Evolutionary conservation across 2,797 vertebrate species (phyloP).

Genomic region (Clarias platycephalus): DNA sequence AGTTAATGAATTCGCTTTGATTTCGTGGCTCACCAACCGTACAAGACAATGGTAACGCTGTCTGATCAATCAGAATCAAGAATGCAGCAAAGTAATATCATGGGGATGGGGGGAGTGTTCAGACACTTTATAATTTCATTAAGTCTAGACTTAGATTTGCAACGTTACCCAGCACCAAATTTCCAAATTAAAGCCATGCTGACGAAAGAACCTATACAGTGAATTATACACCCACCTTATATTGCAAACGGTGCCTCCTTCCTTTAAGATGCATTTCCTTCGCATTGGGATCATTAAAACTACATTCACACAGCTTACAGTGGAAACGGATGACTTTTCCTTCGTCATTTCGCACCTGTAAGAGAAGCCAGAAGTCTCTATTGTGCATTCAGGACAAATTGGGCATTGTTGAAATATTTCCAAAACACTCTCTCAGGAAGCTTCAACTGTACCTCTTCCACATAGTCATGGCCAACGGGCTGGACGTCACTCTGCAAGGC

Average conservation of each 20-base stretch:
- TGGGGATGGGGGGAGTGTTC: too few species aligned
- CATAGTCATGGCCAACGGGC: slow-evolving; percentile 96
- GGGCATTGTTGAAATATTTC: neutral
- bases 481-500: slow-evolving; percentile 94
- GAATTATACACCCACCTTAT: slow-evolving; percentile 80
- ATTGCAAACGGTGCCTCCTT: slow-evolving; percentile 90
- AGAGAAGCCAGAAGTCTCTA: neutral
- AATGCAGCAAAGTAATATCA: neutral
- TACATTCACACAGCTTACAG: slow-evolving; percentile 97
- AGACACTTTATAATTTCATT: neutral
- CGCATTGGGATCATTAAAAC: slow-evolving; percentile 97
- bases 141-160: neutral
- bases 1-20: neutral
- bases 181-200: neutral
- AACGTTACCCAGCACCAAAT: neutral
- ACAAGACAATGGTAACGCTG: neutral
- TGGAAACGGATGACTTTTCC: slow-evolving; percentile 97
- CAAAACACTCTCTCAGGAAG: too few species aligned
- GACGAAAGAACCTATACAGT: too few species aligned
- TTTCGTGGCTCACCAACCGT: neutral
- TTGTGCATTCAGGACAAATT: neutral
- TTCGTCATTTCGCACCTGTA: slow-evolving; percentile 95
- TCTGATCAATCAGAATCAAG: neutral
- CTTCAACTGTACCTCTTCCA: slow-evolving; percentile 84
- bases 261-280: slow-evolving; percentile 99